phyloP scores from a whole-genome alignment of 2,797 vertebrate species.

The Clarias pachynema region DNA sequence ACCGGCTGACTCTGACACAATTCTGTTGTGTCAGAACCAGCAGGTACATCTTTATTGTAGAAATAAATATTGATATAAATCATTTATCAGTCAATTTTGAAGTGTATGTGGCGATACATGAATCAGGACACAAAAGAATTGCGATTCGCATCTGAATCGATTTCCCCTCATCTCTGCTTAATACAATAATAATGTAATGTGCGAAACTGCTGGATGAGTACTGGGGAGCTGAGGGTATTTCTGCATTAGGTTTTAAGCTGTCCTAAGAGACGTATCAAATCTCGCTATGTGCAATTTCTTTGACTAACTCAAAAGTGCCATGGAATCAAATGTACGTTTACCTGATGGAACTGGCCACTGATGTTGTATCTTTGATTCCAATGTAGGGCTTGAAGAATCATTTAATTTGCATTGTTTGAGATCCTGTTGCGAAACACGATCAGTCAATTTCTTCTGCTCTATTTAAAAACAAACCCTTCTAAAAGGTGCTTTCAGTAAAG shows the following conservation, averaged over 20 bases:
- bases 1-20: no score
- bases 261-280: background rate
- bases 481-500: slow-evolving; percentile 19
- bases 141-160: no score
- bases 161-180: no score
- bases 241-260: background rate
- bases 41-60: no score
- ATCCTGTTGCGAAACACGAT: background rate
- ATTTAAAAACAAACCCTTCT: slow-evolving; percentile 16
- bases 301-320: background rate
- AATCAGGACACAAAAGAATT: no score
- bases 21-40: no score
- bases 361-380: no score
- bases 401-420: slow-evolving; percentile 8
- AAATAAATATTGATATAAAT: no score
- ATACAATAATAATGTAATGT: background rate
- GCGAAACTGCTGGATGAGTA: background rate
- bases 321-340: background rate
- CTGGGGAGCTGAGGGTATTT: background rate
- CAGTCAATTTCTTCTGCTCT: slow-evolving; percentile 15
- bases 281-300: background rate
- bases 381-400: background rate
- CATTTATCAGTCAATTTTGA: no score
- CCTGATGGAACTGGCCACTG: background rate
- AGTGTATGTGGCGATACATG: no score